Evolutionary conservation across 2,888 invertebrate genomes (phyloP), one percentile per base, ranked within the genome.

Genomic region (Chrysodeixis includens): DNA sequence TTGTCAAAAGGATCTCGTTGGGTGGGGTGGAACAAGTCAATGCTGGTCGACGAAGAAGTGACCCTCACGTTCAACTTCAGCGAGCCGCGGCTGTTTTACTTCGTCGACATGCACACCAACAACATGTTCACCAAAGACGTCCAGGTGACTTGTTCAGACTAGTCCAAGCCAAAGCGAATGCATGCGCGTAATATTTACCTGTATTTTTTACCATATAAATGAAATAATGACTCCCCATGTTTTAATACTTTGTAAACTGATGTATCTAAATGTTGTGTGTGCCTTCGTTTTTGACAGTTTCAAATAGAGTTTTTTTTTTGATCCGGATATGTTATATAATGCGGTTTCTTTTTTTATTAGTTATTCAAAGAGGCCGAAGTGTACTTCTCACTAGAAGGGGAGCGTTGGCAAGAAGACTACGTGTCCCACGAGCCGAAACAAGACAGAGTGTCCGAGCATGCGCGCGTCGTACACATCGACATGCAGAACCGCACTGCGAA

Each of bases 1-100:
- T 52, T 64, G 32, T n/a, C 30, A 51, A 12, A 78, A 96, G 96
- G 96, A 40, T 96, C 96, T 53, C 95, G 96, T 56, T 99, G 99
- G 99, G 97, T 99, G 5, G 99, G 98, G 30, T 99, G 99, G 99
- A 96, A 96, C 85, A 97, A 97, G 82, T 95, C 96, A 8, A 96
- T 96, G 74, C 88, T 93, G 51, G 90, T 95, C 2, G 95, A 96
- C 57, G 92, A 93, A 5, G 96, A 96, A 55, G 94, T 98, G 9
- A 97, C 97, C 81, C 95, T 99, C 52, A 95, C 96, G 1, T 98
- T 99, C 90, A 97, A 98, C 89, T 99, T 99, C 89, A 97, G 97
- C 76, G 95, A 96, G 59, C 95, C 97, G 1, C 95, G 98, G 22
- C 97, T 98, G 83, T 98, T 99, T 88, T 95, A 96, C 35, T 95